Evolutionary conservation across 2,888 invertebrate species (phyloP), one percentile per base, ranked within the genome.

Genomic region (Steinernema carpocapsae): DNA sequence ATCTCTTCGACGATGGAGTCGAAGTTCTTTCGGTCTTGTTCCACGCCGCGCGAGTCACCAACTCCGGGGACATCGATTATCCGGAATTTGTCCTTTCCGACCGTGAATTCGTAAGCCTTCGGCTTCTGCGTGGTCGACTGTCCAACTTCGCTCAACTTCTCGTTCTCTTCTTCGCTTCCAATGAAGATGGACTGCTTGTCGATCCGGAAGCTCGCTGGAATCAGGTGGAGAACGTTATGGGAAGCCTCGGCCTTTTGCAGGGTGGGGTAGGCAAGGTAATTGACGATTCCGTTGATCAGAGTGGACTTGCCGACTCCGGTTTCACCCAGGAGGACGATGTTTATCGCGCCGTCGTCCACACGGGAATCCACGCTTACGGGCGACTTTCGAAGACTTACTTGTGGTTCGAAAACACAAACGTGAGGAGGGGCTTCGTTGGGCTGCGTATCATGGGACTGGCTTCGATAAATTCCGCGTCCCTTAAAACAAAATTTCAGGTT

Each of bases 311-410:
- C 75, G 14, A 72, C 75, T 4, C 72, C 72, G 10, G 72, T 72
- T 45, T 75, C 76, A 22, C 74, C 74, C 22, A 76, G 43, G n/a
- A 76, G 43, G 7, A 76, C 70, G 51, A 76, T 72, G 45, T 42
- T 76, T 26, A 29, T 46, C 48, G 17, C 19, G 48, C 19, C 48
- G 48, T 48, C 48, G 17, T 48, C 48, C 7, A 37, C 10, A 43
- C n/a, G n/a, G n/a, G n/a, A n/a, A n/a, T n/a, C n/a, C n/a, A n/a
- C n/a, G n/a, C n/a, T n/a, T n/a, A n/a, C n/a, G n/a, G n/a, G n/a
- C n/a, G n/a, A n/a, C n/a, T n/a, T n/a, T n/a, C n/a, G n/a, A n/a
- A n/a, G n/a, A n/a, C n/a, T n/a, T n/a, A n/a, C n/a, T n/a, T n/a
- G n/a, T n/a, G n/a, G n/a, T n/a, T n/a, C n/a, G n/a, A n/a, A n/a